Evolutionary conservation across 2,888 invertebrate genomes (phyloP).

Genomic region (Slavum lentiscoides): DNA sequence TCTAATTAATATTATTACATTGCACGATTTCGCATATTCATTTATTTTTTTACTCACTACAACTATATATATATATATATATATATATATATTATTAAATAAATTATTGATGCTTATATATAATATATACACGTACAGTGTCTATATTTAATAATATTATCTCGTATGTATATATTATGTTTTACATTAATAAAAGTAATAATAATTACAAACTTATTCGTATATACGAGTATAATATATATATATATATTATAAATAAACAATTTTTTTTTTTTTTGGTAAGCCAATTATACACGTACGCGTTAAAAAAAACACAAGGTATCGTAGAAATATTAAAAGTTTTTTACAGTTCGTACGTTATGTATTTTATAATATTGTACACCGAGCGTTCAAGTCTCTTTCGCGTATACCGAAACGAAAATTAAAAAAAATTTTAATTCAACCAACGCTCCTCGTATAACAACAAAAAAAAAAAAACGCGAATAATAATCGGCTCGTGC

Average conservation of each 20-base stretch:
- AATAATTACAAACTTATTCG: background rate
- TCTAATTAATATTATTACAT: conserved; percentile 31
- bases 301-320: background rate
- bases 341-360: background rate
- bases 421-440: no score
- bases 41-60: background rate
- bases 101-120: conserved; percentile 29
- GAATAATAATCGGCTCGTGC: no score
- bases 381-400: conserved; percentile 44
- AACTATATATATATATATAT: no score
- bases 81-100: background rate
- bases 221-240: background rate
- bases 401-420: background rate
- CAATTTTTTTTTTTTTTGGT: no score
- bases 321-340: background rate
- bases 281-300: no score
- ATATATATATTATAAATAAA: no score
- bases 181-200: conserved; percentile 6
- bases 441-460: no score
- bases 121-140: background rate
- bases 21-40: conserved; percentile 22
- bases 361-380: background rate
- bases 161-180: background rate
- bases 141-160: background rate
- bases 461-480: no score